These are phyloP conservation scores for Napeogenes sylphis DNA, from an alignment of 2,888 invertebrate genomes.

Conservation along the genomic window DNA sequence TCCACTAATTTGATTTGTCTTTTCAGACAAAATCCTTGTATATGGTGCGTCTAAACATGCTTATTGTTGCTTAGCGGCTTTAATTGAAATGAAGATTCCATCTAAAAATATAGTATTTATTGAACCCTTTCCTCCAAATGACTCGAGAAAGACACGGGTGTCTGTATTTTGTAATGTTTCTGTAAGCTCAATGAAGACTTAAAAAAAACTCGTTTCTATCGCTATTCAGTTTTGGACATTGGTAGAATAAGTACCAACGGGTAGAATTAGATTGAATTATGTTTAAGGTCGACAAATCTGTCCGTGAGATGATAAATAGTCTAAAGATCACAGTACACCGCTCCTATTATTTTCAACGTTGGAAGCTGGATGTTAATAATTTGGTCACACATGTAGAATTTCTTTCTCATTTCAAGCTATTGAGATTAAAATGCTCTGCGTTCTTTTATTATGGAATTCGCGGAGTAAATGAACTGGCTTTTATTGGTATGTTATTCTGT, in stretches of 20 bases:
- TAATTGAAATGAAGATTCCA: conserved; percentile 78
- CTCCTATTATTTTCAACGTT: conserved; percentile 76
- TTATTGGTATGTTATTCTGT: conserved; percentile 50
- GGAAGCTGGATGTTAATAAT: conserved; percentile 54
- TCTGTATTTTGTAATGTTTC: conserved; percentile 57
- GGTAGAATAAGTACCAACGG: background rate
- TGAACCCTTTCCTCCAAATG: conserved; percentile 69
- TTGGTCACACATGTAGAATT: conserved; percentile 66
- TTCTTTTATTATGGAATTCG: conserved; percentile 77
- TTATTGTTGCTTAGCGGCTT: conserved; percentile 80
- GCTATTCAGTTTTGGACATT: background rate
- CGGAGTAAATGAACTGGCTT: conserved; percentile 64
- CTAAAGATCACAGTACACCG: conserved; percentile 67
- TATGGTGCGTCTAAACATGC: conserved; percentile 83
- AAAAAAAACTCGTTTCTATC: no score
- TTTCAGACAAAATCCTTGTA: conserved; percentile 75
- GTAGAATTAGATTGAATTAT: background rate
- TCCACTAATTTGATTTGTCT: background rate
- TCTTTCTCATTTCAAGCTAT: conserved; percentile 60
- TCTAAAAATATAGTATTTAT: conserved; percentile 78
- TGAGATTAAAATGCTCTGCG: conserved; percentile 71
- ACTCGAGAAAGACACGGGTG: conserved; percentile 48
- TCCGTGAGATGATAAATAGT: conserved; percentile 56
- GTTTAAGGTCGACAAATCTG: conserved; percentile 70
- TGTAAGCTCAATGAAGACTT: conserved; percentile 44